These are phyloP conservation scores for Gibbula magus DNA, from an alignment of 2,888 invertebrate genomes.

Conservation along the genomic window DNA sequence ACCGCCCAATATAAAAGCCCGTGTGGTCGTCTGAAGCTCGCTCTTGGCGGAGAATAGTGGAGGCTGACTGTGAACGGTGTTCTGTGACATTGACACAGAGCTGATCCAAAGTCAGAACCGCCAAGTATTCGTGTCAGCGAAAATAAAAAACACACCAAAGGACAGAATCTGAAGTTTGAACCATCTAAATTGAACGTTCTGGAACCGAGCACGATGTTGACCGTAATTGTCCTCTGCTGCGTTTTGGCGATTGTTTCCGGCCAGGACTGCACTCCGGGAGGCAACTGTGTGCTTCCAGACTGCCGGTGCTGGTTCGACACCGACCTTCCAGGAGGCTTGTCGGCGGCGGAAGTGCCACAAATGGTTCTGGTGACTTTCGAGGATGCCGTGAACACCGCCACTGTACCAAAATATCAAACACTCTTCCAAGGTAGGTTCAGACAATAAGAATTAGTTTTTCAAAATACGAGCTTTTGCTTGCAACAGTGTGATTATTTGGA, in stretches of 20 bases:
- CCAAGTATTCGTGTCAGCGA: no score
- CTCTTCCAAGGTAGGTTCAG: constrained; percentile 28
- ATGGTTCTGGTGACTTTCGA: constrained; percentile 56
- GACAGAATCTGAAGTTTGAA: no score
- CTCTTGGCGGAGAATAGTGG: no score
- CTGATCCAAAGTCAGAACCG: no score
- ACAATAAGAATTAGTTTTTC: neutral
- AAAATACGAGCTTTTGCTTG: no score
- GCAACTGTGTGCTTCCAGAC: constrained; percentile 47
- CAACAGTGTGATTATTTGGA: no score
- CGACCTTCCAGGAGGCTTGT: constrained; percentile 40
- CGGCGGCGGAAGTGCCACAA: constrained; percentile 49
- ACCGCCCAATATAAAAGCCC: no score
- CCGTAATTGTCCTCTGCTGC: neutral
- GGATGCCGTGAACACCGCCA: constrained; percentile 48
- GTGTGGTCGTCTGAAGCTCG: no score
- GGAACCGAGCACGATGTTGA: neutral
- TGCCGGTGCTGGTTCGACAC: constrained; percentile 55
- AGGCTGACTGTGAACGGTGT: no score
- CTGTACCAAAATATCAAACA: constrained; percentile 39
- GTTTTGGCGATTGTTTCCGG: neutral
- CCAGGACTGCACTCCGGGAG: constrained; percentile 26
- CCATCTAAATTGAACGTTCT: no score
- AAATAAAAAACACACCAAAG: no score
- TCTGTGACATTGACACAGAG: no score